Conservation (phyloP, 2,113 vertebrate genomes). For the Jacana jacana region DNA sequence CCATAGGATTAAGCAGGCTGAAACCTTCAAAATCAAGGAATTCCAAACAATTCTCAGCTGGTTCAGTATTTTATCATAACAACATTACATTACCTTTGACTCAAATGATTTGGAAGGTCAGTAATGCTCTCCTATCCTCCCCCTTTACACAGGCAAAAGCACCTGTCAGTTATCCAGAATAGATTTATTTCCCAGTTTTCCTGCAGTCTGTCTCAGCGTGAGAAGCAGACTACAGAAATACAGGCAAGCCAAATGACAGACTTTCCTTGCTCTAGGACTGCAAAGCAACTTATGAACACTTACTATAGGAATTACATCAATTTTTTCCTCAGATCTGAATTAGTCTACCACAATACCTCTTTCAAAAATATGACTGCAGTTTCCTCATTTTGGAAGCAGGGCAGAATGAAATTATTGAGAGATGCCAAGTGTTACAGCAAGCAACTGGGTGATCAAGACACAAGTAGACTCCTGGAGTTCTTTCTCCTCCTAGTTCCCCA, state of each 20-base stretch:
- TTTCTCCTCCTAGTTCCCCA: background rate
- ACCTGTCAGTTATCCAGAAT: background rate
- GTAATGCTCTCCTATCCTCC: background rate
- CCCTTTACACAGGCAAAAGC: background rate
- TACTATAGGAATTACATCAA: background rate
- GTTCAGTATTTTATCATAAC: background rate
- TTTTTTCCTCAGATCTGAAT: background rate
- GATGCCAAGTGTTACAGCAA: background rate
- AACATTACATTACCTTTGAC: background rate
- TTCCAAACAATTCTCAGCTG: background rate
- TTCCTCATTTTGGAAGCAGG: background rate
- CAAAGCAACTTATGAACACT: background rate
- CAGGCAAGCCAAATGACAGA: background rate
- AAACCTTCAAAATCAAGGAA: background rate
- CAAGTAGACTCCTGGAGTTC: background rate
- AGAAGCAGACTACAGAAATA: background rate
- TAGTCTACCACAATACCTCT: background rate
- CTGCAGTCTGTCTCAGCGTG: background rate
- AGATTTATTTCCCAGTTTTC: background rate
- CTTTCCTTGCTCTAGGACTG: background rate
- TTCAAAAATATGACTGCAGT: background rate
- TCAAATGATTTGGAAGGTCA: background rate
- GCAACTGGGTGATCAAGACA: background rate
- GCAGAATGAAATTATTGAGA: background rate
- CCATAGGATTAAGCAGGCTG: background rate